Conservation (phyloP, 2,888 invertebrate genomes). For the Orthosia gracilis region DNA sequence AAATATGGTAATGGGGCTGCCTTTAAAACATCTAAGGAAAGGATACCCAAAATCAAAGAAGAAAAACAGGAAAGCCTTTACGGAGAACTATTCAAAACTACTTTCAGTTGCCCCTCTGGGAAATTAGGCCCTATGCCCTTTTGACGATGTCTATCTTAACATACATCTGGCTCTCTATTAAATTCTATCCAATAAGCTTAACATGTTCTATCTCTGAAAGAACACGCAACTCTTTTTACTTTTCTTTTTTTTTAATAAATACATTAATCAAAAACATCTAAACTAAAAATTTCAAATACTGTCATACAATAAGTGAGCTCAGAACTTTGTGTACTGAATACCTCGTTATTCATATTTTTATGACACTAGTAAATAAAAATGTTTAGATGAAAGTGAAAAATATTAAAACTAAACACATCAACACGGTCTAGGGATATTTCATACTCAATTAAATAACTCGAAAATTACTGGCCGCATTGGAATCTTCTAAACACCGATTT, state of each 20-base stretch:
- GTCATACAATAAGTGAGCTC: slow-evolving; percentile 4
- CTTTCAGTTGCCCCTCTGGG: slow-evolving; percentile 56
- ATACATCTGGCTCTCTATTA: slow-evolving; percentile 54
- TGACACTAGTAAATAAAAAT: slow-evolving; percentile 10
- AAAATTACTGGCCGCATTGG: too few relatives aligned
- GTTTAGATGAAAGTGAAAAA: background rate
- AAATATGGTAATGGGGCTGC: slow-evolving; percentile 12
- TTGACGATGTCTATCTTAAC: slow-evolving; percentile 55
- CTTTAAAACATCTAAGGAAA: slow-evolving; percentile 28
- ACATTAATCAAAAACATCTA: slow-evolving; percentile 14
- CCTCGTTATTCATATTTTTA: slow-evolving; percentile 17
- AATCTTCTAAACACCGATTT: too few relatives aligned
- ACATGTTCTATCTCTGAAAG: slow-evolving; percentile 17
- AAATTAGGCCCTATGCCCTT: slow-evolving; percentile 64
- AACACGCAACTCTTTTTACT: slow-evolving; percentile 14
- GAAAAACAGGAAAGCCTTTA: slow-evolving; percentile 41
- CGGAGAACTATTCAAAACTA: slow-evolving; percentile 64
- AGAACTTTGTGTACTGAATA: slow-evolving; percentile 17
- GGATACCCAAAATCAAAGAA: slow-evolving; percentile 35
- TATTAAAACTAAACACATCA: background rate
- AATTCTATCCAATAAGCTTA: slow-evolving; percentile 50
- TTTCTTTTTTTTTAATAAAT: background rate
- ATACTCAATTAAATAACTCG: too few relatives aligned
- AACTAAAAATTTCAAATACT: slow-evolving; percentile 1
- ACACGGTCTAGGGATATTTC: too few relatives aligned